Base-by-base conservation (phyloP, 2,888 invertebrate species). In the Microctonus hyperodae region DNA sequence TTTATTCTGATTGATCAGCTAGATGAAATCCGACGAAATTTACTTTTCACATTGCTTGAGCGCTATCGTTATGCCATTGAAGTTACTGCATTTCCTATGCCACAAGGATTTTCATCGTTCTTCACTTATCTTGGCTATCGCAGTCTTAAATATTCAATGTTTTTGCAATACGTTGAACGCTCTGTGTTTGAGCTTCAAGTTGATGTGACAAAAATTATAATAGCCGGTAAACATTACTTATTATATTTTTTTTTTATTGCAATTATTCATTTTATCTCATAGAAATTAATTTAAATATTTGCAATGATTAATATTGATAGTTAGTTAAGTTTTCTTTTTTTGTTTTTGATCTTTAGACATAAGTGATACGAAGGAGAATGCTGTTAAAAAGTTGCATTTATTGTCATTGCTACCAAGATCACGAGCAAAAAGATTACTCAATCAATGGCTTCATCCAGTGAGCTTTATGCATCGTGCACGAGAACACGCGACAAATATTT, bases 61-160 rank as follows among this genome's bases (percentile, higher is more conserved):
- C 89, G 94, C 75, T 95, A 93, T 84, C 90, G 91, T 76, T 86
- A 92, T 74, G 92, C 94, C 0, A 88, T 91, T 20, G 93, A 93
- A 78, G 90, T 90, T 3, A 88, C 93, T 71, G 94, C 93, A 33
- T 96, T 92, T 83, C 93, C 93, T 0, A 84, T 94, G 72, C 95
- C 95, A 11, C 92, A 93, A 78, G 95, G 95, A 13, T 95, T 95
- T 83, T 91, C 92, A 20, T 94, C 95, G 4, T 96, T 95, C 86
- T 93, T 95, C 83, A 92, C 95, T 1, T 94, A 93, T 83, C 87
- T 96, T 63, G 95, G 94, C 1, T 94, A 93, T 84, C 88, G 91
- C 74, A 90, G 92, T 25, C 85, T 95, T 71, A 88, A 90, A 31
- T 93, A 92, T 83, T 88, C 91, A 71, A 89, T 91, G 81, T 96